Conservation (phyloP, 2,888 invertebrate species). For the Helleia helle region DNA sequence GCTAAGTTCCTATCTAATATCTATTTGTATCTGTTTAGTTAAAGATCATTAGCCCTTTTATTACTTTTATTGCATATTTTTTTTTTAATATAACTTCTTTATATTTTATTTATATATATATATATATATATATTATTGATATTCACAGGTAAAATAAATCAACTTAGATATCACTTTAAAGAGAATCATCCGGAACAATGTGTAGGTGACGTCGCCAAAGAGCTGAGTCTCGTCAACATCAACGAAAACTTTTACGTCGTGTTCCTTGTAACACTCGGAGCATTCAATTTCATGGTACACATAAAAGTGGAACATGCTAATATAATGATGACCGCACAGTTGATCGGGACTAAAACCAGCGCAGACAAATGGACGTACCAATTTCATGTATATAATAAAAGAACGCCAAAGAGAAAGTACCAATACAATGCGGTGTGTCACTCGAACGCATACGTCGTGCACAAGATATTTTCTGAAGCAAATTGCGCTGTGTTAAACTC, state of each 20-base stretch:
- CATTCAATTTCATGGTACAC: constrained; percentile 41
- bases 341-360: constrained; percentile 38
- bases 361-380: constrained; percentile 52
- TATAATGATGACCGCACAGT: constrained; percentile 38
- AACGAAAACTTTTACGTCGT: constrained; percentile 25
- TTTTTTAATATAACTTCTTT: no score
- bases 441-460: constrained; percentile 25
- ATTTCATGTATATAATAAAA: constrained; percentile 48
- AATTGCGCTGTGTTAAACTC: constrained; percentile 35
- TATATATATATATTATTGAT: no score
- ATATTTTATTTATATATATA: no score
- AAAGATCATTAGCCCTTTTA: no score
- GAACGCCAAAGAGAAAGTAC: constrained; percentile 38
- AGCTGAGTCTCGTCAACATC: constrained; percentile 32
- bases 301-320: constrained; percentile 29
- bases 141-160: constrained; percentile 42
- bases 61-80: no score
- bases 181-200: constrained; percentile 32
- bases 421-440: constrained; percentile 32
- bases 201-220: constrained; percentile 33
- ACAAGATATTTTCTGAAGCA: constrained; percentile 27
- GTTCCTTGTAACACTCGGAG: constrained; percentile 31
- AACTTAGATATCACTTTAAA: constrained; percentile 38
- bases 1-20: no score
- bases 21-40: no score